These are phyloP conservation scores for Sebastes hopkinsi DNA, from an alignment of 2,797 vertebrate species.

Conservation along the genomic window DNA sequence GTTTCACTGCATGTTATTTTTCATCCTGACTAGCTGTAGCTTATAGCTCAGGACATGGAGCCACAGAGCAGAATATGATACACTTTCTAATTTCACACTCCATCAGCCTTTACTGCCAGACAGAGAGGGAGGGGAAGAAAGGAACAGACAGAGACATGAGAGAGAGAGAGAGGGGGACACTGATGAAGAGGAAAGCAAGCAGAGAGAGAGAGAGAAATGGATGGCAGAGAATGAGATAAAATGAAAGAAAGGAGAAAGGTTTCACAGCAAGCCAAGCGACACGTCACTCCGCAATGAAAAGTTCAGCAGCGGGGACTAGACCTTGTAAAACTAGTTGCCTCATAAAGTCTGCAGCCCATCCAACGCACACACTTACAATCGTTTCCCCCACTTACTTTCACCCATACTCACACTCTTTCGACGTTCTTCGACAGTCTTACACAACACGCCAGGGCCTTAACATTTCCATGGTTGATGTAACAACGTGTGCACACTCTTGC, in stretches of 20 bases:
- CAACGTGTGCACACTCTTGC: background rate
- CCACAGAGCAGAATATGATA: slow-evolving; percentile 90
- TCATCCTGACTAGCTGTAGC: slow-evolving; percentile 80
- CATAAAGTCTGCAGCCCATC: slow-evolving; percentile 46
- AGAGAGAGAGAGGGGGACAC: background rate
- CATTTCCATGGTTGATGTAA: background rate
- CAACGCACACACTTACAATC: slow-evolving; percentile 6
- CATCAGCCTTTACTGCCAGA: slow-evolving; percentile 93
- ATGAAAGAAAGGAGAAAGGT: slow-evolving; percentile 40
- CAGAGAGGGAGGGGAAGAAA: slow-evolving; percentile 60
- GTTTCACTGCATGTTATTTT: slow-evolving; percentile 81
- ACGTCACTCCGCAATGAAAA: slow-evolving; percentile 62
- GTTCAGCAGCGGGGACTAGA: slow-evolving; percentile 57
- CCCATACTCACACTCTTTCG: background rate
- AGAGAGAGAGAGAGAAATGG: slow-evolving; percentile 55
- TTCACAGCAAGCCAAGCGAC: slow-evolving; percentile 49
- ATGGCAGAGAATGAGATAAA: slow-evolving; percentile 58
- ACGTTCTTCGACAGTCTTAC: background rate
- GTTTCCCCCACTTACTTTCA: background rate
- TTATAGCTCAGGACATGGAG: slow-evolving; percentile 80
- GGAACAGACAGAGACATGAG: slow-evolving; percentile 54
- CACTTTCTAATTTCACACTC: slow-evolving; percentile 99
- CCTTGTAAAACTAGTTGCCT: slow-evolving; percentile 59
- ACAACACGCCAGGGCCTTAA: background rate
- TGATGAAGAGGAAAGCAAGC: slow-evolving; percentile 53